phyloP scores from a whole-genome alignment of 2,888 invertebrate genomes.

The Parasteatoda lunata region DNA sequence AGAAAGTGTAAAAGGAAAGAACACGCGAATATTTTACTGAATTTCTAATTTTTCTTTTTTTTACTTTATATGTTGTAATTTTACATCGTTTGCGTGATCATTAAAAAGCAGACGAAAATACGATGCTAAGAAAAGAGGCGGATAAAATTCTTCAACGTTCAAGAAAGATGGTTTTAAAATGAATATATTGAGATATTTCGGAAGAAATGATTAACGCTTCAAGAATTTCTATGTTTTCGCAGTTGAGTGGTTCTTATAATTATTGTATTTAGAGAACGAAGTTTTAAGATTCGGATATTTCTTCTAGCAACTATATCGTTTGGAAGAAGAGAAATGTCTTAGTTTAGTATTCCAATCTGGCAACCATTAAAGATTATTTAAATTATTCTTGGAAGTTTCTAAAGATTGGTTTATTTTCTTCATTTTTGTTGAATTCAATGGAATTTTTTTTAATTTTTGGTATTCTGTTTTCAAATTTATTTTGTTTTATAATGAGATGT shows the following conservation, averaged over 20 bases:
- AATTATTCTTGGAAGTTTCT: conserved; percentile 10
- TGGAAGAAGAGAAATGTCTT: conserved; percentile 12
- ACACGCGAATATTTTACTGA: neutral
- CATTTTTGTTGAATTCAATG: neutral
- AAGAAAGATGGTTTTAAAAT: conserved; percentile 5
- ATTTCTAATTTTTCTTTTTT: neutral
- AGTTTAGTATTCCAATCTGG: conserved; percentile 20
- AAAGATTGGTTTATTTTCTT: neutral
- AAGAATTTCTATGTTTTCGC: conserved; percentile 18
- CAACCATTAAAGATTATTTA: conserved; percentile 26
- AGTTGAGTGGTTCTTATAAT: conserved; percentile 24
- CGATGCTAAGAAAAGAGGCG: neutral
- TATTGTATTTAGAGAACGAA: conserved; percentile 28
- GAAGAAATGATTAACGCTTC: conserved; percentile 39
- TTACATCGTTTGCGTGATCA: conserved; percentile 17
- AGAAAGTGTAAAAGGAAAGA: neutral
- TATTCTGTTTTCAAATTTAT: neutral
- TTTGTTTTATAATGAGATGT: neutral
- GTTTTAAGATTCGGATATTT: conserved; percentile 6
- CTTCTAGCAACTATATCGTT: conserved; percentile 15
- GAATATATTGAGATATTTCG: neutral
- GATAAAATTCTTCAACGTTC: neutral
- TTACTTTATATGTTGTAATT: neutral
- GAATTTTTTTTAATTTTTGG: neutral
- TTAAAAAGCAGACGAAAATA: neutral